These are phyloP conservation scores for Lithophane socia DNA, from an alignment of 2,888 invertebrate species.

Conservation along the genomic window DNA sequence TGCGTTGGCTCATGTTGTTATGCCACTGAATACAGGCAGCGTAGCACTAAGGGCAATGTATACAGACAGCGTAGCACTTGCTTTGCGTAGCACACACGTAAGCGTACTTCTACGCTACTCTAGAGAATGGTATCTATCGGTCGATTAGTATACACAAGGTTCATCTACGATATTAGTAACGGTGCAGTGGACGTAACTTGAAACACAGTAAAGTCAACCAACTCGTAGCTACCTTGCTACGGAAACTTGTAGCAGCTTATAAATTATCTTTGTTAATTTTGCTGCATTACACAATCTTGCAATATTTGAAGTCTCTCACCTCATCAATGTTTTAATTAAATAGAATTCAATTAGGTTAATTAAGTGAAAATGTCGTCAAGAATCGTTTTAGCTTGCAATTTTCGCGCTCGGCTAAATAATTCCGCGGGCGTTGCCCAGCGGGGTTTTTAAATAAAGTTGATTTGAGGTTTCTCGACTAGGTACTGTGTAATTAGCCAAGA, in stretches of 20 bases:
- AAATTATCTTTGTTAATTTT: constrained; percentile 19
- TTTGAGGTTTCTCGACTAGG: constrained; percentile 81
- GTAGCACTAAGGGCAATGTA: constrained; percentile 27
- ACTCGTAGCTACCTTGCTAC: constrained; percentile 17
- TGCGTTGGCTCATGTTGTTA: constrained; percentile 2
- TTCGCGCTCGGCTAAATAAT: constrained; percentile 55
- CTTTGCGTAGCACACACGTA: constrained; percentile 45
- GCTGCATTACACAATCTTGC: constrained; percentile 6
- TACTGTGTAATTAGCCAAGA: constrained; percentile 86
- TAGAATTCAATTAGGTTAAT: constrained; percentile 30
- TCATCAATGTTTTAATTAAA: constrained; percentile 47
- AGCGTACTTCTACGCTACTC: constrained; percentile 26
- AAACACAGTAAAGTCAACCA: neutral
- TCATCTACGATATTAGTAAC: constrained; percentile 18
- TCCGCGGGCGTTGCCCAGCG: constrained; percentile 68
- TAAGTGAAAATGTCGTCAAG: constrained; percentile 41
- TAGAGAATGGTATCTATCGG: constrained; percentile 25
- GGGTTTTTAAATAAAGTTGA: constrained; percentile 79
- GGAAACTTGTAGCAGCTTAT: constrained; percentile 17
- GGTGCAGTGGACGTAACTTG: neutral
- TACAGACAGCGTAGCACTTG: constrained; percentile 47
- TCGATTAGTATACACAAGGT: constrained; percentile 19
- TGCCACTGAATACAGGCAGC: constrained; percentile 1
- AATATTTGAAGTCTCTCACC: constrained; percentile 42
- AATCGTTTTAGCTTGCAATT: constrained; percentile 57